Evolutionary conservation across 2,888 invertebrate species (phyloP).

Genomic region (Villa cingulata): DNA sequence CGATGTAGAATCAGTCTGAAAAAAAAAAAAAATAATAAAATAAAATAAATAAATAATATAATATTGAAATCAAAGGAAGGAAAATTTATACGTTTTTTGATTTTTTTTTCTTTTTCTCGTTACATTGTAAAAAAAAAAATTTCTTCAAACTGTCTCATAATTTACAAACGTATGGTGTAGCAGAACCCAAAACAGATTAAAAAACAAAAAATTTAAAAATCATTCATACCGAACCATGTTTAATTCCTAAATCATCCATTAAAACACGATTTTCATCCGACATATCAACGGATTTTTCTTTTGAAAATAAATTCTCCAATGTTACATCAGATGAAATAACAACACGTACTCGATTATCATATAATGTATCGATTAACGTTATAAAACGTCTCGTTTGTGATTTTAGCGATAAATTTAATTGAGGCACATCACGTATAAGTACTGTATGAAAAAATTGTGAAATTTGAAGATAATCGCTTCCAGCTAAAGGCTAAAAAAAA

Average conservation of each 20-base stretch:
- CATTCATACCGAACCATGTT: conserved; percentile 56
- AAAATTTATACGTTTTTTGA: not conserved
- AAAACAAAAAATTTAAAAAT: conserved; percentile 15
- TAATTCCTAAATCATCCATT: conserved; percentile 91
- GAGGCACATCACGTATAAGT: conserved; percentile 78
- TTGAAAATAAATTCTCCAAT: conserved; percentile 58
- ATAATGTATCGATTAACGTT: conserved; percentile 90
- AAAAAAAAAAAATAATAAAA: conserved; percentile 8
- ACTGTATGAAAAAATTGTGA: conserved; percentile 91
- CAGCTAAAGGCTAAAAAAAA: conserved; percentile 65
- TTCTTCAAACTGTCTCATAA: too few species aligned
- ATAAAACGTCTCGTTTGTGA: conserved; percentile 92
- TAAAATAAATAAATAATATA: too few species aligned
- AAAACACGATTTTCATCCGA: conserved; percentile 70
- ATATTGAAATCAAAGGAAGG: not conserved
- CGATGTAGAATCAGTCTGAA: conserved; percentile 60
- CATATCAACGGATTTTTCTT: conserved; percentile 33
- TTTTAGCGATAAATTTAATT: conserved; percentile 60
- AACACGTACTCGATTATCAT: conserved; percentile 80
- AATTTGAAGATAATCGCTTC: conserved; percentile 87
- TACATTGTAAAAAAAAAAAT: too few species aligned
- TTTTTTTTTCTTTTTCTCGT: too few species aligned
- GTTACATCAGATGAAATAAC: conserved; percentile 73
- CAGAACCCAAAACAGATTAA: too few species aligned
- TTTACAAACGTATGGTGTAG: too few species aligned